Evolutionary conservation across 2,888 invertebrate genomes (phyloP), one percentile per base, ranked within the genome.

Genomic region (Mesorhabditis spiculigera): DNA sequence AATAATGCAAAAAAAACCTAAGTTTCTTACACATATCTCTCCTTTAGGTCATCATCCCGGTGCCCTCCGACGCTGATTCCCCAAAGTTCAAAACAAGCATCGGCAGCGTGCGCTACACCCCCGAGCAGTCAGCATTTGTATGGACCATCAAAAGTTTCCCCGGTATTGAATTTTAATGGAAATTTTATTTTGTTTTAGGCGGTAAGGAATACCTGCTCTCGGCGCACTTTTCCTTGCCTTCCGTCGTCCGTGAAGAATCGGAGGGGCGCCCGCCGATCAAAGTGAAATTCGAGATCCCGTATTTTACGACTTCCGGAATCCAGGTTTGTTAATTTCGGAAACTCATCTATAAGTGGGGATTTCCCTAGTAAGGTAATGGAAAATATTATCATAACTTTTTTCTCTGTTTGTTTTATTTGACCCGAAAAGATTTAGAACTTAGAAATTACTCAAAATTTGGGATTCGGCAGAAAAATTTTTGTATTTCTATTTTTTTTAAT

Each of bases 241-340:
- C 95, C 75, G 95, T 98, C 3, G 92, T 92, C 85, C 92, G 93
- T 82, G 96, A 96, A 86, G 95, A 96, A 81, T 89, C 91, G 0
- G 96, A 97, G 88, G 96, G 95, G 0, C 93, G 93, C 87, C 96
- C 97, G 64, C 97, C 97, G 0, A 97, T 98, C 80, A 94, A 95
- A 88, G 95, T 97, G 4, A 95, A 95, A 88, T 98, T 98, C 89
- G 97, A 97, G 89, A 97, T 97, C 82, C 97, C 97, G 0, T 97
- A 97, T 86, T 97, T 97, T 85, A 97, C 97, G 0, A 97, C 97
- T 45, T 95, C 95, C 43, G 97, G 97, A 50, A 96, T 98, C 83
- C 97, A 97, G 90, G 94, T 93, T 74, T 71, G 70, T 42, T 42
- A 65, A 4, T 10, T 43, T 41, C 41, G 5, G 41, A 63, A n/a